Evolutionary conservation across 2,888 invertebrate genomes (phyloP).

Genomic region (Pedicia rivosa): DNA sequence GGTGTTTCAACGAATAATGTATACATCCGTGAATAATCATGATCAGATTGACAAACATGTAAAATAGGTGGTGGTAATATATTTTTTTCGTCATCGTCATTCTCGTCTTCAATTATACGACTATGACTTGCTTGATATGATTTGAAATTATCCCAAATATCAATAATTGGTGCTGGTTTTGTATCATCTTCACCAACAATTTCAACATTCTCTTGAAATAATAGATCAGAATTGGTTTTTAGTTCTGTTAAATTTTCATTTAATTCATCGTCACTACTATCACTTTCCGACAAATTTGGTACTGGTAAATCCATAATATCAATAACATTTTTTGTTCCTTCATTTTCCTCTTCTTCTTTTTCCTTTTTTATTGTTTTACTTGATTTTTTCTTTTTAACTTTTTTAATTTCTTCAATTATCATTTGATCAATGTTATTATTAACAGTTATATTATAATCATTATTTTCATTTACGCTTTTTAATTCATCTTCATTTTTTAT

Average conservation of each 20-base stretch:
- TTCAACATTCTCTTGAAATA: conserved; percentile 19
- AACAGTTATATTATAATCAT: background rate
- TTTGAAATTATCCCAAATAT: conserved; percentile 25
- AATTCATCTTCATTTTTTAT: background rate
- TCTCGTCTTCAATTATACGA: conserved; percentile 7
- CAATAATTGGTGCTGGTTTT: conserved; percentile 14
- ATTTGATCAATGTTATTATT: conserved; percentile 14
- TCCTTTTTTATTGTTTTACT: no score
- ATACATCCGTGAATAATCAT: conserved; percentile 53
- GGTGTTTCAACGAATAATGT: conserved; percentile 14
- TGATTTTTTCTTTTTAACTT: conserved; percentile 8
- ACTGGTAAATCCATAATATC: conserved; percentile 61
- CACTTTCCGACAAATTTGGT: conserved; percentile 70
- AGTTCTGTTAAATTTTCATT: conserved; percentile 19
- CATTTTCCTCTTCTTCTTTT: conserved; percentile 3
- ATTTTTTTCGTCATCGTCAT: conserved; percentile 9
- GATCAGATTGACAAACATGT: conserved; percentile 50
- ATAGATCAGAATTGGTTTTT: conserved; percentile 20
- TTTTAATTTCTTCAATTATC: background rate
- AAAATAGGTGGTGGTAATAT: conserved; percentile 24
- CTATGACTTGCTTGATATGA: conserved; percentile 16
- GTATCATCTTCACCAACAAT: conserved; percentile 20
- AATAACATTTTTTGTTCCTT: conserved; percentile 32
- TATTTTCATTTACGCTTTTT: conserved; percentile 7
- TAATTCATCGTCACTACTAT: conserved; percentile 56